Percentiles rank a stretch among this genome's conserved stretches.
Evolutionary conservation across 2,113 vertebrate species (phyloP).

Genomic region (Austrofundulus limnaeus): DNA sequence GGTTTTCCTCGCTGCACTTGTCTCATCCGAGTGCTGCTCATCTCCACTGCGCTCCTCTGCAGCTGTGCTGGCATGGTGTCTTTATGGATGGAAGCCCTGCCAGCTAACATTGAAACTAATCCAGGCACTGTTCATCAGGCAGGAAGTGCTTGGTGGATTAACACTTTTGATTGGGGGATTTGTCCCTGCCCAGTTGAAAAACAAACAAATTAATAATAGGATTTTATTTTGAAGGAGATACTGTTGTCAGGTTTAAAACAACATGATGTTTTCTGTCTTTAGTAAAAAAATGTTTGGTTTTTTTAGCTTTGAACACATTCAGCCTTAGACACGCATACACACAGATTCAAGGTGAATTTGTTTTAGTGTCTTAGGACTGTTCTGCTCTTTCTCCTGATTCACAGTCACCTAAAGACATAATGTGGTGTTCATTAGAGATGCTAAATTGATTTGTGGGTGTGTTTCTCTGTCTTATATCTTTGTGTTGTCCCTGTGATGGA

Average conservation of each 20-base stretch:
- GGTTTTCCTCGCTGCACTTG: conserved; percentile 10
- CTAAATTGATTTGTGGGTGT: too few species aligned
- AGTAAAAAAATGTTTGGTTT: too few species aligned
- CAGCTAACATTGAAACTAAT: conserved; percentile 46
- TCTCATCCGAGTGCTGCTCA: conserved; percentile 23
- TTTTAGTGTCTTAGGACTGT: too few species aligned
- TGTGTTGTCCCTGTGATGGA: too few species aligned
- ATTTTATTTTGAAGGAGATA: conserved; percentile 19
- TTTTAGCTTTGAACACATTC: too few species aligned
- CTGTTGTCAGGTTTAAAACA: neutral
- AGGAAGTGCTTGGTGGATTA: too few species aligned
- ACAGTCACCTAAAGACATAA: too few species aligned
- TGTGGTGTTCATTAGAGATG: too few species aligned
- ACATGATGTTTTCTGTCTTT: neutral
- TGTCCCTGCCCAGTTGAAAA: conserved; percentile 56
- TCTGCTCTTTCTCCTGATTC: too few species aligned
- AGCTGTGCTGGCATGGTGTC: conserved; percentile 20
- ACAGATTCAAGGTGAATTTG: too few species aligned
- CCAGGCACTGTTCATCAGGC: conserved; percentile 56
- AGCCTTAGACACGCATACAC: too few species aligned
- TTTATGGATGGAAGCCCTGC: conserved; percentile 33
- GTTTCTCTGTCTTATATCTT: too few species aligned
- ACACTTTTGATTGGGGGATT: conserved; percentile 61
- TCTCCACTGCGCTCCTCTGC: conserved; percentile 42
- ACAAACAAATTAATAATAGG: conserved; percentile 29